phyloP scores from a whole-genome alignment of 2,888 invertebrate species.

The Protodeltote pygarga region DNA sequence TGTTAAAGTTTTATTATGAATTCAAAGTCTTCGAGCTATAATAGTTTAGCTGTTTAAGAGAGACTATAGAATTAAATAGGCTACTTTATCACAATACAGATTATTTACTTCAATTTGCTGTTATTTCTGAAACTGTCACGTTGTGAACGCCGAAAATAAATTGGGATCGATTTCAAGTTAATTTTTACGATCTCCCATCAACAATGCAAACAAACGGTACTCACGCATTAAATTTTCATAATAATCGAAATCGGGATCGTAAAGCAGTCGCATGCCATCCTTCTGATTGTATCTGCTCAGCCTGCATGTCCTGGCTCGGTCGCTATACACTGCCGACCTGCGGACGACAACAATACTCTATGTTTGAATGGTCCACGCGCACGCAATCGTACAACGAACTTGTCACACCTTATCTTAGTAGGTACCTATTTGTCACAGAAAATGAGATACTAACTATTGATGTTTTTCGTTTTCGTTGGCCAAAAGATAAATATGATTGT shows the following conservation, averaged over 20 bases:
- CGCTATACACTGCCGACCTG: slow-evolving; percentile 95
- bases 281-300: slow-evolving; percentile 95
- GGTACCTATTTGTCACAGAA: slow-evolving; percentile 23
- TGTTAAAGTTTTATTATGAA: too few species aligned
- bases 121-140: too few species aligned
- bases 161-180: slow-evolving; percentile 4
- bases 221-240: slow-evolving; percentile 97
- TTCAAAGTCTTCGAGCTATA: too few species aligned
- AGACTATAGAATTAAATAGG: too few species aligned
- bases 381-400: slow-evolving; percentile 49
- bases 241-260: slow-evolving; percentile 97
- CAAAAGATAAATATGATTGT: slow-evolving; percentile 20
- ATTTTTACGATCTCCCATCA: slow-evolving; percentile 8
- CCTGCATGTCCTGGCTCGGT: slow-evolving; percentile 93
- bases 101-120: too few species aligned
- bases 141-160: too few species aligned
- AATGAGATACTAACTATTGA: slow-evolving; percentile 22
- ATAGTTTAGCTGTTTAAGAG: too few species aligned
- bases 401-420: slow-evolving; percentile 35
- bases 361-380: slow-evolving; percentile 24
- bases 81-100: too few species aligned
- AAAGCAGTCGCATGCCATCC: slow-evolving; percentile 95
- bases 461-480: slow-evolving; percentile 19
- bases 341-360: slow-evolving; percentile 39
- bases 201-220: slow-evolving; percentile 67